Percentiles rank a stretch among this genome's conserved stretches.
Evolutionary conservation across 2,797 vertebrate genomes (phyloP).

Genomic region (Rhynchonycteris naso): DNA sequence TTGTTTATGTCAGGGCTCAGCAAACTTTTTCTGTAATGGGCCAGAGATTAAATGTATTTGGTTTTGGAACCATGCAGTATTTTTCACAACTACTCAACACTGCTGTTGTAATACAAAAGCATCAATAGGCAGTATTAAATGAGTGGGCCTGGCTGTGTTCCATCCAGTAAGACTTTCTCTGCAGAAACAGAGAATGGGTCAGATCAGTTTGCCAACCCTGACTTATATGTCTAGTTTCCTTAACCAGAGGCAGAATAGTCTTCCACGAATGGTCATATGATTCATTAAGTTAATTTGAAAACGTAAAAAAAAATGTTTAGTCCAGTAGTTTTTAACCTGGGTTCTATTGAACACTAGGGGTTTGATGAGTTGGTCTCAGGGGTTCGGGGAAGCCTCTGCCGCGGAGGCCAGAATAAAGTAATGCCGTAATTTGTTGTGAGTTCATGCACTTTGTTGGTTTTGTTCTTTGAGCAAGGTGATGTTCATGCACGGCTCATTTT

Average conservation of each 20-base stretch:
- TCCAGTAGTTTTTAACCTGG: too few species aligned
- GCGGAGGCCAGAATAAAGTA: too few species aligned
- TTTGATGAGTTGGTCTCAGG: too few species aligned
- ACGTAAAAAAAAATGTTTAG: background rate
- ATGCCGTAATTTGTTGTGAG: too few species aligned
- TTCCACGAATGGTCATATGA: background rate
- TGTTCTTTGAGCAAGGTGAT: too few species aligned
- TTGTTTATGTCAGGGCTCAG: background rate
- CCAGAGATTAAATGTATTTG: background rate
- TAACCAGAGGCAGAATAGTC: background rate
- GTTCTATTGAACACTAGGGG: too few species aligned
- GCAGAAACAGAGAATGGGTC: background rate
- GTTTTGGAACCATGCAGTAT: background rate
- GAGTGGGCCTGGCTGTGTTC: background rate
- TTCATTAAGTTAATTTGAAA: conserved; percentile 1
- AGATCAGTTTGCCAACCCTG: background rate
- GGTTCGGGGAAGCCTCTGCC: too few species aligned
- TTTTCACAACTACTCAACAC: background rate
- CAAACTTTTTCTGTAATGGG: background rate
- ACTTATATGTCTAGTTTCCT: background rate
- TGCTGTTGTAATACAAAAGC: background rate
- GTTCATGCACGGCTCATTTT: too few species aligned
- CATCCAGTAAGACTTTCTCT: conserved; percentile 13
- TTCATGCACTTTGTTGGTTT: too few species aligned
- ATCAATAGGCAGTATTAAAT: background rate